A percentile compares a stretch with the other conserved stretches of the same genome.
Evolutionary conservation across 2,113 vertebrate genomes (phyloP).

Genomic region (Tympanuchus pallidicinctus): DNA sequence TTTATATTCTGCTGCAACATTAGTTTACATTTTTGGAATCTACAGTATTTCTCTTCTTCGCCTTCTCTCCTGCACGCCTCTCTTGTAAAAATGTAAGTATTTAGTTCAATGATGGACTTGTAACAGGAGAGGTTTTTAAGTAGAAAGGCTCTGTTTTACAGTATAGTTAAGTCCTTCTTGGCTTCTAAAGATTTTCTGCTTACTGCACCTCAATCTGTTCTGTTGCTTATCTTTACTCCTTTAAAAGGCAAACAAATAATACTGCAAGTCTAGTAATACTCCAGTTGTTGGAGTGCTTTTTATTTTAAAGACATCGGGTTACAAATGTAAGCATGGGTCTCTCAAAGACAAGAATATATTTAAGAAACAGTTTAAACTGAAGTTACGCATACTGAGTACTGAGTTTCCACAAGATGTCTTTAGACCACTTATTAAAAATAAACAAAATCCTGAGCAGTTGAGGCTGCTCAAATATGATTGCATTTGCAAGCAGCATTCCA

Average conservation of each 20-base stretch:
- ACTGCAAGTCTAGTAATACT: neutral
- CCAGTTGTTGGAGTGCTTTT: neutral
- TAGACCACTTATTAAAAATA: neutral
- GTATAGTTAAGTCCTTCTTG: slow-evolving; percentile 13
- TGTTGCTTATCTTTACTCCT: slow-evolving; percentile 61
- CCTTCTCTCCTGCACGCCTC: slow-evolving; percentile 74
- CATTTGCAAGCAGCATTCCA: neutral
- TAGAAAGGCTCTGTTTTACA: slow-evolving; percentile 60
- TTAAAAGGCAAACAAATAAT: slow-evolving; percentile 18
- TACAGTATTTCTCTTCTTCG: slow-evolving; percentile 76
- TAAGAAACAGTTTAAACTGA: neutral
- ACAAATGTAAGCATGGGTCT: neutral
- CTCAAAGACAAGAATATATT: neutral
- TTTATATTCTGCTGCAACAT: slow-evolving; percentile 75
- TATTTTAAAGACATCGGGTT: neutral
- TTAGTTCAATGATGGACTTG: slow-evolving; percentile 63
- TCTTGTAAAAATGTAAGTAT: slow-evolving; percentile 77
- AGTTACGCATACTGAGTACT: neutral
- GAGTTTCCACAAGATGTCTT: neutral
- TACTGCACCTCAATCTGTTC: slow-evolving; percentile 52
- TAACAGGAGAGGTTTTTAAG: slow-evolving; percentile 71
- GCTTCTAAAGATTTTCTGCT: slow-evolving; percentile 59
- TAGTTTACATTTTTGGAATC: slow-evolving; percentile 77
- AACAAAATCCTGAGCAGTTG: neutral
- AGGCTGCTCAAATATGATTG: neutral